phyloP scores from a whole-genome alignment of 2,113 vertebrate genomes.

The Emberiza fucata region DNA sequence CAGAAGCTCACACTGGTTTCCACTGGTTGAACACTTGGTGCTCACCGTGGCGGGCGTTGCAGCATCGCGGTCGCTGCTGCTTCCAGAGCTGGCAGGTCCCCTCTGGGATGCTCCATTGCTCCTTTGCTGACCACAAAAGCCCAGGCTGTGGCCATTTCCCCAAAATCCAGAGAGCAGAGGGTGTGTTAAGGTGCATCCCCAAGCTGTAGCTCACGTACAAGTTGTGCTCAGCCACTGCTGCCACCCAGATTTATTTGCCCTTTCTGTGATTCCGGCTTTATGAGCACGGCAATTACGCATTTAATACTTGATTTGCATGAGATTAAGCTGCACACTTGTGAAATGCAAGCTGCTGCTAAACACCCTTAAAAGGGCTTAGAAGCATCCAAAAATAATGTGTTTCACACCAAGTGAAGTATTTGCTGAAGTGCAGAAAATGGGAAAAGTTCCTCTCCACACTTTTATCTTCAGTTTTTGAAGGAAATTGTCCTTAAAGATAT shows the following conservation, averaged over 20 bases:
- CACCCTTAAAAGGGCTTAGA: not conserved
- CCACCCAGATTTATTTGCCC: not conserved
- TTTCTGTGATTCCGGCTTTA: not conserved
- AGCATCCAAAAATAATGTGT: not conserved
- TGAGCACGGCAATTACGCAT: not conserved
- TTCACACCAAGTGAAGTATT: not conserved
- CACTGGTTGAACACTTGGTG: not conserved
- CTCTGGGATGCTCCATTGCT: too few species aligned
- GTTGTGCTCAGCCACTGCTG: not conserved
- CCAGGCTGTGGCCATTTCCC: not conserved
- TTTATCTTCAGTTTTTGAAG: not conserved
- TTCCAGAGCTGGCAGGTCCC: fast-evolving
- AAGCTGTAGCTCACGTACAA: fast-evolving
- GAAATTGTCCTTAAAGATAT: not conserved
- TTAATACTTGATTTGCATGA: not conserved
- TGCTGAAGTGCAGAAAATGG: not conserved
- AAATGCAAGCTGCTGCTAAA: not conserved
- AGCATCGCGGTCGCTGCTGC: fast-evolving
- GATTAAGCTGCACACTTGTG: not conserved
- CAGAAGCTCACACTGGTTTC: not conserved
- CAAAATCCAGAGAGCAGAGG: not conserved
- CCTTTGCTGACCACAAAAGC: not conserved
- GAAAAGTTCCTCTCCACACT: not conserved
- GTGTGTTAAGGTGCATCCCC: not conserved
- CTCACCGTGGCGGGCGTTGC: fast-evolving